Conservation (phyloP, 2,797 vertebrate genomes). For the Saxicola maurus region DNA sequence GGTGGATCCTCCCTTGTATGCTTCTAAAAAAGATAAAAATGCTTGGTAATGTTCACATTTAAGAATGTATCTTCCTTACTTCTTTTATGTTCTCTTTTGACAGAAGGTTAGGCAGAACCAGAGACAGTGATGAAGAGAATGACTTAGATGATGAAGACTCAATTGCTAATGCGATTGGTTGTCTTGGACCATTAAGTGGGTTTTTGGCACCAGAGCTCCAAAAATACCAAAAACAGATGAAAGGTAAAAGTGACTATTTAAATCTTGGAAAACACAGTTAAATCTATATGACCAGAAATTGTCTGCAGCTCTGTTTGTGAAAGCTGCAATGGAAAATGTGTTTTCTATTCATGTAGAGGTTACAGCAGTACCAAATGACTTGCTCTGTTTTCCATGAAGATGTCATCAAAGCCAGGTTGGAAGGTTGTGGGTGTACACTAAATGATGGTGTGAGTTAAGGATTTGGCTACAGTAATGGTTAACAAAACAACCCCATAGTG, state of each 20-base stretch:
- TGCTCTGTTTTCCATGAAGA: not conserved
- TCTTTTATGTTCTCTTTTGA: not conserved
- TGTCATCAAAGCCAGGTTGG: not conserved
- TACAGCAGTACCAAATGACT: not conserved
- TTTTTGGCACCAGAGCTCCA: constrained; percentile 90
- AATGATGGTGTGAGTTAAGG: not conserved
- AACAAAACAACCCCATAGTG: not conserved
- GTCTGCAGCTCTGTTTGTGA: not conserved
- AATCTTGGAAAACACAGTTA: not conserved
- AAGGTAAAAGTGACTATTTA: constrained; percentile 76
- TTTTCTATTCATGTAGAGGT: not conserved
- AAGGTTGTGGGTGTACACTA: not conserved
- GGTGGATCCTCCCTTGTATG: not conserved
- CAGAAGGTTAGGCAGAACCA: constrained; percentile 71
- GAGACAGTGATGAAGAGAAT: constrained; percentile 94
- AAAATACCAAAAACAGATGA: constrained; percentile 90
- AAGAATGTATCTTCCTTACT: not conserved
- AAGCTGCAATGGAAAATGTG: not conserved
- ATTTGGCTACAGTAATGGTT: not conserved
- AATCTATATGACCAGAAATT: not conserved
- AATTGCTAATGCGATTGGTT: constrained; percentile 85
- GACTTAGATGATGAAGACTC: constrained; percentile 91
- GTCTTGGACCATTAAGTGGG: constrained; percentile 92
- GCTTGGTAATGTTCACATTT: not conserved
- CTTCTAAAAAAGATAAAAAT: not conserved